Conservation (phyloP, 2,888 invertebrate genomes). For the Tricholauxania praeusta region DNA sequence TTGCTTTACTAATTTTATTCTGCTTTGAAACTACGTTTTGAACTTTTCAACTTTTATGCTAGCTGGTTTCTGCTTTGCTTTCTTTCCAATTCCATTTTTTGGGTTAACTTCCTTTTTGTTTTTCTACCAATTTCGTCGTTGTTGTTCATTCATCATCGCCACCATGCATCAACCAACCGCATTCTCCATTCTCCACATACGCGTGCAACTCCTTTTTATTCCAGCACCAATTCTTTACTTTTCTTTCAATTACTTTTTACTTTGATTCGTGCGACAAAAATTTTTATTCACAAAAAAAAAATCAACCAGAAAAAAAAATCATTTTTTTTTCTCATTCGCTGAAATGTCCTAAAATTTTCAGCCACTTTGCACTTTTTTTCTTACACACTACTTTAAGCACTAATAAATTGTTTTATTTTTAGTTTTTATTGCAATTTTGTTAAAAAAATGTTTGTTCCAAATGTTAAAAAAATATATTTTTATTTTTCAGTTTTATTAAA, state of each 20-base stretch:
- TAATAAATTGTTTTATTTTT: conserved; percentile 14
- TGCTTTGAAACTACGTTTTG: conserved; percentile 11
- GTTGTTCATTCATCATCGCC: background rate
- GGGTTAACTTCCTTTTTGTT: conserved; percentile 33
- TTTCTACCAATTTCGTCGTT: conserved; percentile 30
- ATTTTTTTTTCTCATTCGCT: background rate
- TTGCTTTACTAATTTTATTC: conserved; percentile 23
- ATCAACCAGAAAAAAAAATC: conserved; percentile 5
- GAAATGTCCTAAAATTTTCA: background rate
- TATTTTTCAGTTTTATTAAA: conserved; percentile 29
- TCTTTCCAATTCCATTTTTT: conserved; percentile 12
- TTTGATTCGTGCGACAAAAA: background rate
- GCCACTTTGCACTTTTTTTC: conserved; percentile 11
- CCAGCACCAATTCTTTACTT: background rate
- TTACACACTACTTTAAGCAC: conserved; percentile 11
- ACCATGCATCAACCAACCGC: too few species aligned
- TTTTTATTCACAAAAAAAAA: too few species aligned
- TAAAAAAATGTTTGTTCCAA: conserved; percentile 24
- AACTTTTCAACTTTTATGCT: conserved; percentile 21
- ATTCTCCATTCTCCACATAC: background rate
- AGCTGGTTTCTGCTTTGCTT: conserved; percentile 1
- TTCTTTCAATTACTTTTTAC: conserved; percentile 4
- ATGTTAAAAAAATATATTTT: conserved; percentile 35
- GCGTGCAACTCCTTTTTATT: conserved; percentile 12
- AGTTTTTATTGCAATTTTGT: conserved; percentile 12